Evolutionary conservation across 2,797 vertebrate genomes (phyloP).

Genomic region (Rhincodon typus): DNA sequence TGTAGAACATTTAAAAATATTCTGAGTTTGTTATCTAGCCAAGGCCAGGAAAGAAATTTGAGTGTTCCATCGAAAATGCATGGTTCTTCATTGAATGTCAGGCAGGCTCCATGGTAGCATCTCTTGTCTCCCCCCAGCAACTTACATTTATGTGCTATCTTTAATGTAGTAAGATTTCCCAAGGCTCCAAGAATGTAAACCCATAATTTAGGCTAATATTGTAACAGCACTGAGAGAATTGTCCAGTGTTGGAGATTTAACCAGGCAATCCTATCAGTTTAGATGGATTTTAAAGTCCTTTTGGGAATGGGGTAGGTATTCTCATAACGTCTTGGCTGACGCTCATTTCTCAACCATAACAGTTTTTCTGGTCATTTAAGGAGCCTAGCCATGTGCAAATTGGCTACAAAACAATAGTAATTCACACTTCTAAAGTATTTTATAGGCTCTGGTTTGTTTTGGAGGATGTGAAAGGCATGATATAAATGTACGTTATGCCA

Average conservation of each 20-base stretch:
- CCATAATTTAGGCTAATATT: neutral
- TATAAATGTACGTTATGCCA: neutral
- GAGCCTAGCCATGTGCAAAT: neutral
- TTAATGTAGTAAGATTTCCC: neutral
- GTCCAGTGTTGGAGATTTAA: neutral
- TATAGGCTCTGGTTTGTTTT: neutral
- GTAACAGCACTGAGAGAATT: neutral
- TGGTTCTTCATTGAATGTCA: neutral
- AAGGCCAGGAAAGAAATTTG: neutral
- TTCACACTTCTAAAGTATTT: neutral
- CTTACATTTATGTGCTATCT: neutral
- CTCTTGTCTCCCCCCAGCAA: neutral
- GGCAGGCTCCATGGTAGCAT: neutral
- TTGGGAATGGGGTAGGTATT: neutral
- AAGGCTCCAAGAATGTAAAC: neutral
- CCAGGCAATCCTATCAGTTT: neutral
- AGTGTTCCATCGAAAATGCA: neutral
- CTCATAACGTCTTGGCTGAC: neutral
- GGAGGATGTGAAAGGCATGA: neutral
- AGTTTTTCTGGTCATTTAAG: neutral
- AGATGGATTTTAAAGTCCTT: neutral
- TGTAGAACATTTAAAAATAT: neutral
- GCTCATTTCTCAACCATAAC: neutral
- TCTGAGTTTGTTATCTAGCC: neutral
- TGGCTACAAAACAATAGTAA: neutral